Evolutionary conservation across 2,113 vertebrate genomes (phyloP), one percentile per base, ranked within the genome.

Genomic region (Isichthys henryi): DNA sequence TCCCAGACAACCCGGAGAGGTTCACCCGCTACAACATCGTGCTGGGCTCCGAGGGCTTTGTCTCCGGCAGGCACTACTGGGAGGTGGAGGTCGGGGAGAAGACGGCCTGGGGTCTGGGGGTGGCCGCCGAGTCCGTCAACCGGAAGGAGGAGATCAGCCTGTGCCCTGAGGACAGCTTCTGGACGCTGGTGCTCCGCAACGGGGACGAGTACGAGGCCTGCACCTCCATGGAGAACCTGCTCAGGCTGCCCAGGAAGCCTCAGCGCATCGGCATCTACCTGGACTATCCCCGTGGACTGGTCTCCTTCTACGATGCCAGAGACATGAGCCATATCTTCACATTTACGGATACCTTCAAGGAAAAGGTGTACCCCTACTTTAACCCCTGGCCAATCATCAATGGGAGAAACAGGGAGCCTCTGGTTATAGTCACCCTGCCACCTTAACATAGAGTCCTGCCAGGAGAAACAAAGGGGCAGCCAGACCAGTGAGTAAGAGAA

Each of bases 101-200:
- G 91, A 96, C 96, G 1, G 97, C 97, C 11, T 97, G 97, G 97
- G 97, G 97, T 84, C 93, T 97, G 35, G 97, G 97, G 0, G 96
- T 97, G 91, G 97, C 96, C 0, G 90, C 90, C 0, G 94, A 95
- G 58, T 92, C 93, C 0, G 96, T 97, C 88, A 96, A 97, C 94
- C 91, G 97, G 62, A 95, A 95, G 9, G 95, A 92, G 0, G 96
- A 94, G 93, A 95, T 97, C 91, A 97, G 94, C 93, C 94, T 97
- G 58, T 96, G 95, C n/a, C 97, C 97, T 0, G 95, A 97, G 53
- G 97, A 97, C 0, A 97, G 97, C 62, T 97, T 97, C 91, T 97
- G 97, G 97, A 95, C 96, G 0, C 85, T 97, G n/a, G 95, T 96
- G 46, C 93, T 96, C 91, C 92, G 96, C 53, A 95, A 96, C 77